phyloP scores from a whole-genome alignment of 2,113 vertebrate genomes.

The Rhineura floridana region DNA sequence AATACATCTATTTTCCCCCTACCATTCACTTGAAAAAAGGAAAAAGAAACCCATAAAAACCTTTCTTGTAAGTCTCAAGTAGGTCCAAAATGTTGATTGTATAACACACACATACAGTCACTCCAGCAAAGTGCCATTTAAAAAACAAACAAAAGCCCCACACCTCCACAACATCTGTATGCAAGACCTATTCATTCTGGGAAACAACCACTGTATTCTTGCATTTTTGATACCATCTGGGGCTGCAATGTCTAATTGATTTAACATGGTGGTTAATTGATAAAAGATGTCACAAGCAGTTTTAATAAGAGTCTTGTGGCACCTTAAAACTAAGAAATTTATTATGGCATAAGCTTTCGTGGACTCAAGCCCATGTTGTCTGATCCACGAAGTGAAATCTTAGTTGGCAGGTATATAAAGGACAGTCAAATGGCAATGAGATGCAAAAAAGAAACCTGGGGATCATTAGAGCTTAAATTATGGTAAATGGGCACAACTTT shows the following conservation, averaged over 20 bases:
- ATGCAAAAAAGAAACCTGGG: no score
- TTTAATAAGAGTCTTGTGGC: neutral
- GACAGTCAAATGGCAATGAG: no score
- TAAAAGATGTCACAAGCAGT: no score
- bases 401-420: no score
- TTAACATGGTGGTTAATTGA: neutral
- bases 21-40: neutral
- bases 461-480: no score
- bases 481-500: no score
- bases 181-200: neutral
- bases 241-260: neutral
- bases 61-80: conserved; percentile 14
- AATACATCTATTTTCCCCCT: neutral
- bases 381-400: no score
- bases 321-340: no score
- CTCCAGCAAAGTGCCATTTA: neutral
- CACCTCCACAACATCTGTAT: neutral
- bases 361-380: no score
- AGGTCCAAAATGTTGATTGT: conserved; percentile 25
- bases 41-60: neutral
- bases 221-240: neutral
- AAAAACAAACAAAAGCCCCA: neutral
- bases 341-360: no score
- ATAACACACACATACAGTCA: neutral
- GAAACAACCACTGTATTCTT: neutral